A percentile compares a stretch with the other conserved stretches of the same genome.
Evolutionary conservation across 2,113 vertebrate genomes (phyloP).

Genomic region (Thomomys bottae): DNA sequence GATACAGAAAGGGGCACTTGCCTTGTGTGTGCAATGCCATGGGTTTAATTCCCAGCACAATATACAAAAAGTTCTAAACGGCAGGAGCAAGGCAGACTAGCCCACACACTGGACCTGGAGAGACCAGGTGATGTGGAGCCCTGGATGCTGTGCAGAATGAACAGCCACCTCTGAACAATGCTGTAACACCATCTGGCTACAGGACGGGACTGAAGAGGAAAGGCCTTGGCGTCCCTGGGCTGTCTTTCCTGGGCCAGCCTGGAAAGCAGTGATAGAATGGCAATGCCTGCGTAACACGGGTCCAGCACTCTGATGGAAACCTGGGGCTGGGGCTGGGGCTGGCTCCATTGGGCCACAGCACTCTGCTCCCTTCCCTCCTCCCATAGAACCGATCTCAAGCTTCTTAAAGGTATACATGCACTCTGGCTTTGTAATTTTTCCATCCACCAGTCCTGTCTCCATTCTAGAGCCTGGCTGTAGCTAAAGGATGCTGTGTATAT

Average conservation of each 20-base stretch:
- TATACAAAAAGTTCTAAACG: background rate
- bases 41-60: background rate
- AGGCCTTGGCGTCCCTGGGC: background rate
- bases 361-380: background rate
- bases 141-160: rapidly evolving
- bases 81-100: background rate
- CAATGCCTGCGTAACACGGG: rapidly evolving
- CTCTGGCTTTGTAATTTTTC: background rate
- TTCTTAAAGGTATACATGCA: background rate
- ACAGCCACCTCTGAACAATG: background rate
- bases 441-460: background rate
- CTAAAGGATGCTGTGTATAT: background rate
- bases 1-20: background rate
- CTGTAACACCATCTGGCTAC: background rate
- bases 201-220: background rate
- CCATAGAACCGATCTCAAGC: background rate
- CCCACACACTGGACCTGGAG: background rate
- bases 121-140: no score
- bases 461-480: background rate
- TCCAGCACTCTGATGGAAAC: background rate
- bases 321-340: no score
- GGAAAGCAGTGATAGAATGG: background rate
- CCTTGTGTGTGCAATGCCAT: background rate
- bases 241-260: background rate
- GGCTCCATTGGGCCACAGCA: background rate